Percentiles rank a stretch among this genome's conserved stretches.
phyloP scores from a whole-genome alignment of 1,140 invertebrate genomes.

The Drosophila aff. region DNA sequence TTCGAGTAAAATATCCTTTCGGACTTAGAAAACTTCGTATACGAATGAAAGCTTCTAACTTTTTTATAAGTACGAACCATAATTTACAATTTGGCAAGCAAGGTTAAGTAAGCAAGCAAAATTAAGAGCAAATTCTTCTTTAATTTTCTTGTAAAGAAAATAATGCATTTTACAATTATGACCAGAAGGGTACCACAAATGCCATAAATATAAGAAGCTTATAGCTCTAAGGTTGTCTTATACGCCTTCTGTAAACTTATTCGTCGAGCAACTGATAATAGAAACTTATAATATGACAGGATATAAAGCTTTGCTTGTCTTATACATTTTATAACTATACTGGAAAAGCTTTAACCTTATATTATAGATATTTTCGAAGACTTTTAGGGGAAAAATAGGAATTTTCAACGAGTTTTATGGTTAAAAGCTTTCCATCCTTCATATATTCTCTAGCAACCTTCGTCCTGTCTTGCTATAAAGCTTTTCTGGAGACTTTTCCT shows the following conservation, averaged over 20 bases:
- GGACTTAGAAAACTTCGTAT: not conserved
- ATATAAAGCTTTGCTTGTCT: no score
- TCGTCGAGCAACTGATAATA: not conserved
- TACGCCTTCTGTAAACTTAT: not conserved
- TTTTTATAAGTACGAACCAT: not conserved
- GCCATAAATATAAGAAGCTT: not conserved
- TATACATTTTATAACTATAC: not conserved
- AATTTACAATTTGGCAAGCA: no score
- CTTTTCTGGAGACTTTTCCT: constrained; percentile 18
- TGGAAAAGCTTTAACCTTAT: not conserved
- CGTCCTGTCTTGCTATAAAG: constrained; percentile 19
- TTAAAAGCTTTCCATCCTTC: not conserved
- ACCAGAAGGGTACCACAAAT: not conserved
- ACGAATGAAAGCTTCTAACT: not conserved
- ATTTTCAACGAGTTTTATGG: not conserved
- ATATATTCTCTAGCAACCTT: not conserved
- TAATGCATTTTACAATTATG: not conserved
- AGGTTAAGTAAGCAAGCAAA: not conserved
- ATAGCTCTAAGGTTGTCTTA: not conserved
- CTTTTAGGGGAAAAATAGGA: not conserved
- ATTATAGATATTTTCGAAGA: not conserved
- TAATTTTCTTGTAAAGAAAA: not conserved
- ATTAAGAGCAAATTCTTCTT: no score
- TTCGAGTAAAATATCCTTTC: not conserved
- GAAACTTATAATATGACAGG: not conserved